phyloP scores from a whole-genome alignment of 2,888 invertebrate genomes.

The Eretmocerus hayati region DNA sequence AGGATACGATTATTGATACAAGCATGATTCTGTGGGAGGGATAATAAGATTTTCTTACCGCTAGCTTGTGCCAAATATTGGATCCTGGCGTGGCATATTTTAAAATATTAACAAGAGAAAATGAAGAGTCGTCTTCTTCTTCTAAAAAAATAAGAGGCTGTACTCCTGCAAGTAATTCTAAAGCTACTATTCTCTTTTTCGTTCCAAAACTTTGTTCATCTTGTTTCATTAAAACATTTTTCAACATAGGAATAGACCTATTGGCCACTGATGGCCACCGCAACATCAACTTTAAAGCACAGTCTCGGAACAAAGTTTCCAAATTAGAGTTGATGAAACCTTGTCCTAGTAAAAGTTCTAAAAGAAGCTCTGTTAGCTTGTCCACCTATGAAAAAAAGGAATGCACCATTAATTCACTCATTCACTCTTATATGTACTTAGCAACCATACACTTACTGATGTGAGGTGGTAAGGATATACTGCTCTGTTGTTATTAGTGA shows the following conservation, averaged over 20 bases:
- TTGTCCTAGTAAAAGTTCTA: constrained; percentile 40
- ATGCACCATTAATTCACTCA: too few relatives aligned
- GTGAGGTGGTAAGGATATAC: constrained; percentile 42
- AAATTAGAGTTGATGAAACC: constrained; percentile 42
- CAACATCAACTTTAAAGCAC: constrained; percentile 42
- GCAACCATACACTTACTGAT: too few relatives aligned
- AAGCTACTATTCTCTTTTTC: constrained; percentile 36
- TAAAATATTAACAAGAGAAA: constrained; percentile 36
- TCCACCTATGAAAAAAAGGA: constrained; percentile 35
- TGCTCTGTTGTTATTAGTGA: constrained; percentile 41
- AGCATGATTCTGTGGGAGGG: background rate
- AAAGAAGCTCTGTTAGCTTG: constrained; percentile 39
- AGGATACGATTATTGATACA: background rate
- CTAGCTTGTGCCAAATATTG: constrained; percentile 40
- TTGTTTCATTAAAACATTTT: constrained; percentile 35
- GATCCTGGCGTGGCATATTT: constrained; percentile 35
- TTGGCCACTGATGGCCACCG: constrained; percentile 44
- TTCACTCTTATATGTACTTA: too few relatives aligned
- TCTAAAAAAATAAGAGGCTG: constrained; percentile 40
- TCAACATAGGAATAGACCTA: constrained; percentile 39
- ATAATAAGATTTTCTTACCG: constrained; percentile 29
- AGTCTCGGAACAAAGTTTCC: constrained; percentile 41
- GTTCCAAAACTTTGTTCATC: constrained; percentile 32
- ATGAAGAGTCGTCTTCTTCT: constrained; percentile 28
- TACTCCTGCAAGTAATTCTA: constrained; percentile 39